These are phyloP conservation scores for Choloepus hoffmanni DNA, from an alignment of 2,113 vertebrate species.

Conservation along the genomic window DNA sequence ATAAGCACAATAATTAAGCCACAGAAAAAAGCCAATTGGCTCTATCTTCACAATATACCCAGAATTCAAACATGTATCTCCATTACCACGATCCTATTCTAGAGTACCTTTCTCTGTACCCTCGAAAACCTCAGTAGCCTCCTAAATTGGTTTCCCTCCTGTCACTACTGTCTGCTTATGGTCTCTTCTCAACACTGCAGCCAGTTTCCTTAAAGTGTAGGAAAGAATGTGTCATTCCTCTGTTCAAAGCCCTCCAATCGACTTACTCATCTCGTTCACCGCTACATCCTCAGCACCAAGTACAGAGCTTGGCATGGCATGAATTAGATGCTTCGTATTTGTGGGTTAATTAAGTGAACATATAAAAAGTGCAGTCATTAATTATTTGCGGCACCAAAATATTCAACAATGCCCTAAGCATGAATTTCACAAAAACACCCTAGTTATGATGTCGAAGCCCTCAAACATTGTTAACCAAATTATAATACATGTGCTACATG, in stretches of 20 bases:
- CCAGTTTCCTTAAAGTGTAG: not conserved
- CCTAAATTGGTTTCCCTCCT: not conserved
- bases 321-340: no score
- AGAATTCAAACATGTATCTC: not conserved
- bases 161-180: not conserved
- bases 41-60: not conserved
- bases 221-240: not conserved
- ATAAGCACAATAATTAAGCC: not conserved
- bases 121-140: not conserved
- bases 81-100: not conserved
- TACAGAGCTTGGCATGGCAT: not conserved
- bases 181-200: not conserved
- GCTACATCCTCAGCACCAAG: not conserved
- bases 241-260: not conserved
- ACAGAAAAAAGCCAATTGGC: no score
- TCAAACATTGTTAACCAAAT: not conserved
- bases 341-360: not conserved
- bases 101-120: not conserved
- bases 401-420: not conserved
- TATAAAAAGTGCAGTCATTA: not conserved
- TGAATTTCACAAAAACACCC: not conserved
- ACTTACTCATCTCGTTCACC: not conserved
- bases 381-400: not conserved
- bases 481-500: fast-evolving
- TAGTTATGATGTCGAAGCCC: not conserved